Percentiles rank a stretch among this genome's conserved stretches.
Conservation (phyloP, 2,797 vertebrate species). For the Capromys pilorides region DNA sequence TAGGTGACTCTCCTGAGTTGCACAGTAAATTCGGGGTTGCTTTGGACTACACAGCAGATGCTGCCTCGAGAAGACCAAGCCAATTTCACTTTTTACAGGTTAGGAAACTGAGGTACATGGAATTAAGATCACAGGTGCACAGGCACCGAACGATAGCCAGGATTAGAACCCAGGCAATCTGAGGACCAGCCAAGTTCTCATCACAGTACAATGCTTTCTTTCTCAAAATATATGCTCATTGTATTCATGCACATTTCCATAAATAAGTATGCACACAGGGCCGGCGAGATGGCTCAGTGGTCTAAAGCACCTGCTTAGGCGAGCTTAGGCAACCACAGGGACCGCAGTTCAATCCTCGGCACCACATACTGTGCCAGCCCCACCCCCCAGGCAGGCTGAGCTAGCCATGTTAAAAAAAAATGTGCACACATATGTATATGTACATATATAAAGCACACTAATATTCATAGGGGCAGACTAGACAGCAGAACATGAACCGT, state of each 20-base stretch:
- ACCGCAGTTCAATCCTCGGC: no score
- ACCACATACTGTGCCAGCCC: no score
- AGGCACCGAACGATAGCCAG: not conserved
- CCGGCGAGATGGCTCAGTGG: no score
- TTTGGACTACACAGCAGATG: no score
- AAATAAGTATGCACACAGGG: no score
- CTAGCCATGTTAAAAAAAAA: no score
- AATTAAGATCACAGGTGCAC: not conserved
- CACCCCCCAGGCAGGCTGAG: no score
- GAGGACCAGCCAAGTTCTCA: not conserved
- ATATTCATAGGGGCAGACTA: not conserved
- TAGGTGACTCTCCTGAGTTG: no score
- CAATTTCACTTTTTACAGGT: not conserved
- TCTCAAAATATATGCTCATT: not conserved
- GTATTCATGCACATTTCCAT: not conserved
- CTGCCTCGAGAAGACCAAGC: not conserved
- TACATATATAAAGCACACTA: not conserved
- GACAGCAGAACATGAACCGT: not conserved
- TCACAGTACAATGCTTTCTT: not conserved
- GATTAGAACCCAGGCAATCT: not conserved
- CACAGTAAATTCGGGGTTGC: no score
- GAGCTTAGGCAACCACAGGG: no score
- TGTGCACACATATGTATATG: not conserved
- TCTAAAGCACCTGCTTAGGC: no score
- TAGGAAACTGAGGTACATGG: not conserved